Base-by-base conservation (phyloP, 23 tunicate genomes). In the Botrylloides violaceus region DNA sequence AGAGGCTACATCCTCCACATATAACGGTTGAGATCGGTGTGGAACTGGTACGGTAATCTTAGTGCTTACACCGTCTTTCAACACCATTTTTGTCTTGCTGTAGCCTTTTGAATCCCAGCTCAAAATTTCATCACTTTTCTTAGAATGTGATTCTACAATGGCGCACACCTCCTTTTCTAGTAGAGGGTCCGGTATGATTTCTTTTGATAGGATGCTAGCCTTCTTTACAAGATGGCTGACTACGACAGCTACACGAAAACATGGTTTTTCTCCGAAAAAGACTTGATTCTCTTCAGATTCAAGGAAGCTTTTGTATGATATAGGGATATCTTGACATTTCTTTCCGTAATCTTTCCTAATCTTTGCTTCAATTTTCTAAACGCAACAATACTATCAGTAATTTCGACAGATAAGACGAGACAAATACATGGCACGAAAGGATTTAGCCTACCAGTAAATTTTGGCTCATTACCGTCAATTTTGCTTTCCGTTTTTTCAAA, bases 241-340 rank as follows among this genome's bases (percentile, higher is more conserved):
- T 9, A 33, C n/a, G 3, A 3, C 29, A 7, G 70, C 70, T 19
- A 31, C 35, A 27, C 70, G 32, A 34, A 63, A 63, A 9, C 70
- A 63, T 12, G 29, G 19, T 31, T 63, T 63, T 28, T 63, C 70
- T 29, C 70, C 70, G 35, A 63, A 63, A 63, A 31, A 27, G 6
- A 63, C 4, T 63, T 63, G 70, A 63, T 63, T 33, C 20, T 63
- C 70, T 28, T 63, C 70, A 29, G 70, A 63, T 63, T 63, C 6
- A 3, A 63, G 9, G 23, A 31, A 63, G 3, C 3, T 3, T 28
- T 33, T 63, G 35, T 63, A 63, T 12, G 35, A 4, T 34, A 9
- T 31, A 3, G 70, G 70, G 29, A 63, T 25, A 3, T 63, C 36
- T 63, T 21, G 3, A 33, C 35, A 63, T 4, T 28, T 28, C 35